Base-by-base conservation (phyloP, 2,888 invertebrate species). In the Acleris emargana region DNA sequence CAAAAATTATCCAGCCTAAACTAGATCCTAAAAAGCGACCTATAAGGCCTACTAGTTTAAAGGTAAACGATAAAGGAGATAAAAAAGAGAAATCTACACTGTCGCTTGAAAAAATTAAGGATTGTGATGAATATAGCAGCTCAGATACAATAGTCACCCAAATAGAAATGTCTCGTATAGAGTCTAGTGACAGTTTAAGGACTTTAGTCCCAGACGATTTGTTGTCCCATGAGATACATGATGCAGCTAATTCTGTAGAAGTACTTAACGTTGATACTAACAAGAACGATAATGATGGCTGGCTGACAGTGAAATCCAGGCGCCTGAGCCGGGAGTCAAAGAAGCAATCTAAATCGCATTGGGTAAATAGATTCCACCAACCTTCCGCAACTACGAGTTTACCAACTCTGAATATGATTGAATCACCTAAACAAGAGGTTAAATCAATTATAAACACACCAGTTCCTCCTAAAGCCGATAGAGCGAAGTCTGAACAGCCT, bases 221-320 rank as follows among this genome's bases (percentile, higher is more conserved):
- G 28, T 74, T 75, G 43, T 38, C 38, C 38, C 38, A 38, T 4
- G 63, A 73, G 61, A 71, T 69, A 69, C 83, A 76, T 28, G 88
- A 89, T 20, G 78, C 86, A 13, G 83, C 86, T 0, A 89, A 87
- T 72, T 90, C 93, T 1, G 80, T 92, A 49, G 94, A 94, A 78
- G 92, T 93, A 58, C 81, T 93, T 13, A 93, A 93, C 68, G 77
- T 92, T 38, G 87, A 90, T 69, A 79, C 78, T 59, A 78, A 74
- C 67, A 88, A 86, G 67, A 86, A 76, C 58, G 88, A 92, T 68
- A 87, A 94, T 49, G 97, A 97, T 72, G 98, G 98, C 0, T 98
- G 98, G 98, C 94, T 97, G 70, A 98, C 97, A 0, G 98, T 98
- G 0, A 96, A 97, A 76, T 95, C 96, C 54, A 94, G 96, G 47